A percentile compares a stretch with the other conserved stretches of the same genome.
These are phyloP conservation scores for Lepidurus couesii DNA, from an alignment of 1,140 invertebrate species.

Conservation along the genomic window DNA sequence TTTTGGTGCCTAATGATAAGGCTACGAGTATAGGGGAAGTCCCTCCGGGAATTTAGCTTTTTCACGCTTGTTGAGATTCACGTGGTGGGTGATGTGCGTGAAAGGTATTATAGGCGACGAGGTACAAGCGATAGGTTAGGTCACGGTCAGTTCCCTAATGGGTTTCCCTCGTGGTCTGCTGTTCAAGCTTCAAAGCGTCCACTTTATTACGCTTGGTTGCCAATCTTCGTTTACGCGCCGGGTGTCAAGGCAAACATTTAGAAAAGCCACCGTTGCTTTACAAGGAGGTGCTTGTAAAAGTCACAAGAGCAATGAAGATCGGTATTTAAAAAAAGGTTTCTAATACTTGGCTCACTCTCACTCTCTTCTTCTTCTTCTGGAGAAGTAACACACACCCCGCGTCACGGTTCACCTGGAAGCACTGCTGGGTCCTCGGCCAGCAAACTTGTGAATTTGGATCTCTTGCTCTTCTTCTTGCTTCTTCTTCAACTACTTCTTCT, in stretches of 20 bases:
- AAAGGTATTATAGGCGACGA: conserved; percentile 6
- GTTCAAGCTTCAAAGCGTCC: conserved; percentile 7
- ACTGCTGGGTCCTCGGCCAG: not conserved
- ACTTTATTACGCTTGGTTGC: conserved; percentile 5
- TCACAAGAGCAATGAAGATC: no score
- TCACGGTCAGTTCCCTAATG: conserved; percentile 13
- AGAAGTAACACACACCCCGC: not conserved
- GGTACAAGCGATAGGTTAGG: not conserved
- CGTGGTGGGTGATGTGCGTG: conserved; percentile 8
- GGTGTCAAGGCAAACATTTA: no score
- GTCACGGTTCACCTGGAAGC: conserved; percentile 11
- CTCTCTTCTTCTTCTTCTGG: not conserved
- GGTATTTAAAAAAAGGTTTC: no score
- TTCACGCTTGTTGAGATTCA: conserved; percentile 13
- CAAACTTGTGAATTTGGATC: conserved; percentile 8
- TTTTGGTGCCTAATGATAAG: not conserved
- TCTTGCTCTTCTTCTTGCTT: not conserved
- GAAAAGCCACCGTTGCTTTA: no score
- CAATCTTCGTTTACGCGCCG: not conserved
- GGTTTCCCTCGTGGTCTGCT: not conserved
- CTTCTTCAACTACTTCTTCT: not conserved
- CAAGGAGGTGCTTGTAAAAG: no score
- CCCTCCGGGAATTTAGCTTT: not conserved
- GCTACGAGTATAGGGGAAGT: not conserved
- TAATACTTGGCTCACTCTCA: no score